Evolutionary conservation across 1,140 invertebrate genomes (phyloP).

Genomic region (Calephelis virginiensis): DNA sequence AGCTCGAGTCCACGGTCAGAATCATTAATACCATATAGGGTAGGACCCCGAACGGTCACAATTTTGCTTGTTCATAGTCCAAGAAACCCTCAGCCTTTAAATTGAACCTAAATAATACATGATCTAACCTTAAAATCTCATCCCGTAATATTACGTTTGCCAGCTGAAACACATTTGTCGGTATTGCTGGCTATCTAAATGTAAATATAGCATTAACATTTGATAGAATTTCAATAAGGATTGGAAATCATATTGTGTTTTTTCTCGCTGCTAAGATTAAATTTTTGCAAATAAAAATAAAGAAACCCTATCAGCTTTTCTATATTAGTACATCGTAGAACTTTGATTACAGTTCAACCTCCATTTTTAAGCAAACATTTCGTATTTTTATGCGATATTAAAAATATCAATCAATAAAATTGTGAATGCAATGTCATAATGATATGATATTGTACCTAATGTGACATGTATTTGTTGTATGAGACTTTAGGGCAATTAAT

Average conservation of each 20-base stretch:
- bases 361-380: too few species aligned
- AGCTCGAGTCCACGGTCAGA: constrained; percentile 33
- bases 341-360: too few species aligned
- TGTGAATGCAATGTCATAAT: too few species aligned
- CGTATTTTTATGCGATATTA: too few species aligned
- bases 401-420: too few species aligned
- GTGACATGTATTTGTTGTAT: too few species aligned
- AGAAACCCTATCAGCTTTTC: too few species aligned
- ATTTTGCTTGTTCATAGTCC: constrained; percentile 65
- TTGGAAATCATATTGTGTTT: constrained; percentile 10
- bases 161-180: constrained; percentile 31
- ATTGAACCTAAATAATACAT: constrained; percentile 68
- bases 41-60: constrained; percentile 44
- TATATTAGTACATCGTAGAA: too few species aligned
- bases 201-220: constrained; percentile 35
- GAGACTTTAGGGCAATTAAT: too few species aligned
- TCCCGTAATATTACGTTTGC: constrained; percentile 39
- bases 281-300: too few species aligned
- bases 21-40: constrained; percentile 64
- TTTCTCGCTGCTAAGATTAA: too few species aligned
- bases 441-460: too few species aligned
- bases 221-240: constrained; percentile 19
- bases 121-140: constrained; percentile 46
- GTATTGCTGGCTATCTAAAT: constrained; percentile 40
- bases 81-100: constrained; percentile 59